These are phyloP conservation scores for Diadophis punctatus DNA, from an alignment of 2,113 vertebrate species.

Conservation along the genomic window DNA sequence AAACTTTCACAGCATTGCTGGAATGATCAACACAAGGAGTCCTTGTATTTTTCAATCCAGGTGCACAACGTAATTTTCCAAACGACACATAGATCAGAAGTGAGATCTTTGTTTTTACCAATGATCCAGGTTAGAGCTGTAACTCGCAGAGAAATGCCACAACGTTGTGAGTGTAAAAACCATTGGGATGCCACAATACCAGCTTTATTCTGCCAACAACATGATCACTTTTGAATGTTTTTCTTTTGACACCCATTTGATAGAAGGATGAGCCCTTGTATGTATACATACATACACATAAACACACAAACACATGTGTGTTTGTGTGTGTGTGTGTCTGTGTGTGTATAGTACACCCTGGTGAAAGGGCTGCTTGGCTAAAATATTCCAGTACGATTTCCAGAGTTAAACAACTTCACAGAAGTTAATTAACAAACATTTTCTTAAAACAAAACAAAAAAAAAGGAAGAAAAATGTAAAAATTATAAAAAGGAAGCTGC, in stretches of 20 bases:
- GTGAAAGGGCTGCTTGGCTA: constrained; percentile 77
- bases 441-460: constrained; percentile 45
- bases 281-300: not conserved
- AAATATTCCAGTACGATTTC: constrained; percentile 87
- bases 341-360: constrained; percentile 59
- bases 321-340: too few species aligned
- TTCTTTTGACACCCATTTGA: constrained; percentile 64
- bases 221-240: constrained; percentile 70
- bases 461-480: constrained; percentile 64
- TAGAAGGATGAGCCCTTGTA: constrained; percentile 80
- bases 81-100: constrained; percentile 62
- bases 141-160: constrained; percentile 75
- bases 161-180: not conserved
- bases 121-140: constrained; percentile 70
- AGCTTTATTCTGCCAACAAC: constrained; percentile 78
- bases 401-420: constrained; percentile 94
- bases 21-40: constrained; percentile 72
- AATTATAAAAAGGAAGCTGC: constrained; percentile 57
- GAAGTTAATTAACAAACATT: constrained; percentile 88
- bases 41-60: constrained; percentile 72
- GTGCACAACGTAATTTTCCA: constrained; percentile 75
- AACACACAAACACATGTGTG: too few species aligned
- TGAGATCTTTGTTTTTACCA: constrained; percentile 17
- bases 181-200: constrained; percentile 73
- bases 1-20: constrained; percentile 73